Percentiles rank a stretch among this genome's conserved stretches.
phyloP scores from a whole-genome alignment of 2,113 vertebrate species.

The Benitochromis conjunctus region DNA sequence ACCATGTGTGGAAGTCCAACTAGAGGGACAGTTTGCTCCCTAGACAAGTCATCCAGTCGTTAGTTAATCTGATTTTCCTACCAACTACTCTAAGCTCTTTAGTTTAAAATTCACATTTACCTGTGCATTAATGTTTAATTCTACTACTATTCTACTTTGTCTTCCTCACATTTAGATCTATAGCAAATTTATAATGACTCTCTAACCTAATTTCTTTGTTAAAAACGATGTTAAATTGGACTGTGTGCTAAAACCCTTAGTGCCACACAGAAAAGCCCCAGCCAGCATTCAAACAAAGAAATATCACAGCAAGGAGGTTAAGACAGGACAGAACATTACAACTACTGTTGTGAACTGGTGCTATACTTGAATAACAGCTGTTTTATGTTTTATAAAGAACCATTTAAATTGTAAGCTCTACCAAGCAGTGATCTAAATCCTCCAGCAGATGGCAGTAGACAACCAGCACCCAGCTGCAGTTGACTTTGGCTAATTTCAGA shows the following conservation, averaged over 20 bases:
- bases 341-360: neutral
- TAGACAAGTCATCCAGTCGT: neutral
- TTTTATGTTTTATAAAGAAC: neutral
- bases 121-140: neutral
- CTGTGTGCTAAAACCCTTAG: neutral
- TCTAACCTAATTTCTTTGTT: neutral
- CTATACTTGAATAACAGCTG: neutral
- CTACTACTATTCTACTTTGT: neutral
- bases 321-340: neutral
- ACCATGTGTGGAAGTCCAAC: neutral
- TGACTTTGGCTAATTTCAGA: neutral
- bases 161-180: neutral
- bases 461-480: neutral
- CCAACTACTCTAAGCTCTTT: neutral
- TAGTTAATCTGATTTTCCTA: neutral
- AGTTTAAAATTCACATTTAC: neutral
- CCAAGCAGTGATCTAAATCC: neutral
- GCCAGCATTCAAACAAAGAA: neutral
- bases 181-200: neutral
- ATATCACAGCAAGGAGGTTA: neutral
- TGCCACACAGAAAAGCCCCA: accelerated
- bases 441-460: constrained; percentile 56
- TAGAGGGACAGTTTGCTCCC: neutral
- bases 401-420: neutral
- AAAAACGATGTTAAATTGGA: neutral